Percentiles rank a stretch among this genome's conserved stretches.
Conservation (phyloP, 2,797 vertebrate genomes). For the Myiotriccus ornatus region DNA sequence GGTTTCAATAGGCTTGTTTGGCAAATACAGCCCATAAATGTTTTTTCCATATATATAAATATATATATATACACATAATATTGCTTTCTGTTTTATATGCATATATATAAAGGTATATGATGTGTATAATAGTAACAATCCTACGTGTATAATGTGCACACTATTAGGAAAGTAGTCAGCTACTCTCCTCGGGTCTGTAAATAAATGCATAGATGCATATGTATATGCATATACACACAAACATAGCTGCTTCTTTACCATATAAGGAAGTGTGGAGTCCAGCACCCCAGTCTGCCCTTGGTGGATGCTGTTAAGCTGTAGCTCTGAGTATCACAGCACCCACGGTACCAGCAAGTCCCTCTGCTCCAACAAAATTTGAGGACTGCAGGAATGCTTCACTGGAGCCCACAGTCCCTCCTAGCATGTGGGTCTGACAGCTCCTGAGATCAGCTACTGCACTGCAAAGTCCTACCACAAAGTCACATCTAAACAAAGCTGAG, state of each 20-base stretch:
- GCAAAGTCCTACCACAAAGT: not conserved
- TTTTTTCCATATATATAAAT: not conserved
- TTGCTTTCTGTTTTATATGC: not conserved
- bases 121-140: not conserved
- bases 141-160: not conserved
- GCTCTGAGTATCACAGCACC: not conserved
- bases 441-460: not conserved
- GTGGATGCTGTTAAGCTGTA: not conserved
- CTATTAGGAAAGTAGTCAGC: not conserved
- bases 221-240: not conserved
- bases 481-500: not conserved
- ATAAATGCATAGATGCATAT: not conserved
- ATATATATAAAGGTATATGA: not conserved
- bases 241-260: not conserved
- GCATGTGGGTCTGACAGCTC: not conserved
- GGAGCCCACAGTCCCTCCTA: not conserved
- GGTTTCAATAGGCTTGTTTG: not conserved
- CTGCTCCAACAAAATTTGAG: not conserved
- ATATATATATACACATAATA: not conserved
- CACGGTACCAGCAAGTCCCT: rapidly evolving
- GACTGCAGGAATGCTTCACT: rapidly evolving
- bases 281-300: not conserved
- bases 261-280: not conserved
- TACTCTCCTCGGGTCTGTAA: not conserved
- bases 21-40: not conserved